Base-by-base conservation (phyloP, 1,140 invertebrate genomes). In the Scaptomyza graminum region DNA sequence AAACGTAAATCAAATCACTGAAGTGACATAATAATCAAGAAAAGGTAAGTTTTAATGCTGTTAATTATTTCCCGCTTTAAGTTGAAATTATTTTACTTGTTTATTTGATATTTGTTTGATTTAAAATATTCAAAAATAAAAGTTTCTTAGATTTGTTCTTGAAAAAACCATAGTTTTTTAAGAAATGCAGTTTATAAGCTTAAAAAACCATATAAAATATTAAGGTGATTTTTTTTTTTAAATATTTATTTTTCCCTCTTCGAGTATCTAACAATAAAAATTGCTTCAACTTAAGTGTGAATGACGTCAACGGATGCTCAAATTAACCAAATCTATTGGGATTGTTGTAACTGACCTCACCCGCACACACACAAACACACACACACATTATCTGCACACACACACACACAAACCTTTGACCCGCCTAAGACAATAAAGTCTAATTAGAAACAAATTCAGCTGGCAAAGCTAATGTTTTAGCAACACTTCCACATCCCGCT, bases 381-480 rank as follows among this genome's bases (percentile, higher is more conserved):
- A 46, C 16, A 34, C 15, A 62, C 46, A 25, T 7, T 12, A 37
- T 11, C 69, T 51, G 49, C 18, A 63, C 62, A 63, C 69, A 73
- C 61, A 63, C 76, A 76, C 62, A 55, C 57, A 63, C 68, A 73
- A 2, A 22, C 57, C 71, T 37, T 69, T 74, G 46, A 51, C 41
- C 57, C 44, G 54, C 44, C 55, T 50, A 65, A 78, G 70, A 82
- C 79, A 82, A 82, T 82, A 82, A 82, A 82, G 61, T 69, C 79
- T 82, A 83, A 82, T 82, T 82, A 82, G 54, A 44, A 75, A 57
- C 69, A 62, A 80, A 76, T 83, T 83, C 70, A 63, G 67, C 62
- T 39, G 73, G 59, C 75, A 55, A 49, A 43, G 60, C 6, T 49
- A 44, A 39, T 68, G 65, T 54, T 41, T 41, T n/a, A n/a, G 34